Evolutionary conservation across 2,888 invertebrate genomes (phyloP).

Genomic region (Apotomis capreana): DNA sequence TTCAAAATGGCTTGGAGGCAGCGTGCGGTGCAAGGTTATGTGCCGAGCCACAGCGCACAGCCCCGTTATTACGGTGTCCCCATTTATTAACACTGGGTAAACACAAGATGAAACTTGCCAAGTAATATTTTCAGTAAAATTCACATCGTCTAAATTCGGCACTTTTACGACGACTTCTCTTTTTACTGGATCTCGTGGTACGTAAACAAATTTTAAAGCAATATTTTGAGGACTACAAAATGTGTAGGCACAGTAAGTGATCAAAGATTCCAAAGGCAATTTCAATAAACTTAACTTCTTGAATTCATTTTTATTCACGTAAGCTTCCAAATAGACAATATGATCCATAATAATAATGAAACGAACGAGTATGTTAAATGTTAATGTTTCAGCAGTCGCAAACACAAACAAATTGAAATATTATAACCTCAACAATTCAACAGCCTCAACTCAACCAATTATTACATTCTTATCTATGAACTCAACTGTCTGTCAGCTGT

Average conservation of each 20-base stretch:
- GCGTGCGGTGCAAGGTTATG: conserved; percentile 60
- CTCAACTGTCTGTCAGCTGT: too few species aligned
- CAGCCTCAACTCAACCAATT: too few species aligned
- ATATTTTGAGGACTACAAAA: conserved; percentile 79
- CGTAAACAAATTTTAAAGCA: conserved; percentile 71
- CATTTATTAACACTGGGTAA: conserved; percentile 85
- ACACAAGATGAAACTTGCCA: conserved; percentile 79
- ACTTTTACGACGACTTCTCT: conserved; percentile 49
- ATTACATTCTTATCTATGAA: too few species aligned
- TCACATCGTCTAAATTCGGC: conserved; percentile 59
- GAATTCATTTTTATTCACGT: conserved; percentile 53
- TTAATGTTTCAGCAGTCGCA: too few species aligned
- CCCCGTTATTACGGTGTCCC: conserved; percentile 88
- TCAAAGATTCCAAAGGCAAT: conserved; percentile 84
- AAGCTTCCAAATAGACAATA: conserved; percentile 62
- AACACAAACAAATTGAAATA: neutral
- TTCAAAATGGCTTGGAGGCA: conserved; percentile 52
- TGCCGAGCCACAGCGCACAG: conserved; percentile 87
- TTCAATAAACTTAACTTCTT: conserved; percentile 50
- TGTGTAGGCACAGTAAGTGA: conserved; percentile 85
- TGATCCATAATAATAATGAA: conserved; percentile 52
- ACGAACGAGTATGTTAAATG: too few species aligned
- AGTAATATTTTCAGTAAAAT: conserved; percentile 70
- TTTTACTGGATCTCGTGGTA: conserved; percentile 50
- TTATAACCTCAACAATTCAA: too few species aligned